Base-by-base conservation (phyloP, 2,797 vertebrate genomes). In the Glyptemys insculpta region DNA sequence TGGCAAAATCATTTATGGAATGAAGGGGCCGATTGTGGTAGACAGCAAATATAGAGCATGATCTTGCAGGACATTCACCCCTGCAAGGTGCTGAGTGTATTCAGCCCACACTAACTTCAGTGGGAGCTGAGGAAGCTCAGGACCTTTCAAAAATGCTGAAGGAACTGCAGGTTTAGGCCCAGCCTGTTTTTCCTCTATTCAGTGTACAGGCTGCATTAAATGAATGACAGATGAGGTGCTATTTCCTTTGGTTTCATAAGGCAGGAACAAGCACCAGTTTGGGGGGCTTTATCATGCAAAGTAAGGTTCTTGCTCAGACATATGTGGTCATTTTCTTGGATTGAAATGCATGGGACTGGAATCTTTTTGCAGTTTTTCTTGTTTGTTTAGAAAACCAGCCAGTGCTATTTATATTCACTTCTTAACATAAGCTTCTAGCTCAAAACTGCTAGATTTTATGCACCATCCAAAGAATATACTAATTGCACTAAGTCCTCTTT, bases 231-330 rank as follows among this genome's bases (percentile, higher is more conserved):
- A 1, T 72, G 88, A 59, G 37, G 0, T 18, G 91, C 72, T 80
- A 53, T 56, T 95, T 65, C 88, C 87, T 87, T 47, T n/a, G 86
- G 52, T 89, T 79, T 87, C 88, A 87, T 50, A 62, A 80, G 82
- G 68, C 88, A 91, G 83, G 92, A 94, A 89, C 81, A 72, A 91
- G 88, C n/a, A 81, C 49, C 68, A 37, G 37, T 18, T 85, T 53
- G 14, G 91, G 79, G 94, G 53, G 76, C 83, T 93, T 94, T 95
- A 91, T 96, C 72, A 95, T 95, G 96, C 90, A 95, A 86, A 96
- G 94, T 78, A 57, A 88, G 85, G 53, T 1, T 0, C 88, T 90
- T 31, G 56, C 54, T 78, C 92, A 95, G 62, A 44, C 44, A 50
- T 25, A 27, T 34, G 16, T 85, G 86, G 85, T 84, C 81, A 89